Evolutionary conservation across 2,113 vertebrate species (phyloP), one percentile per base, ranked within the genome.

Genomic region (Tinamus guttatus): DNA sequence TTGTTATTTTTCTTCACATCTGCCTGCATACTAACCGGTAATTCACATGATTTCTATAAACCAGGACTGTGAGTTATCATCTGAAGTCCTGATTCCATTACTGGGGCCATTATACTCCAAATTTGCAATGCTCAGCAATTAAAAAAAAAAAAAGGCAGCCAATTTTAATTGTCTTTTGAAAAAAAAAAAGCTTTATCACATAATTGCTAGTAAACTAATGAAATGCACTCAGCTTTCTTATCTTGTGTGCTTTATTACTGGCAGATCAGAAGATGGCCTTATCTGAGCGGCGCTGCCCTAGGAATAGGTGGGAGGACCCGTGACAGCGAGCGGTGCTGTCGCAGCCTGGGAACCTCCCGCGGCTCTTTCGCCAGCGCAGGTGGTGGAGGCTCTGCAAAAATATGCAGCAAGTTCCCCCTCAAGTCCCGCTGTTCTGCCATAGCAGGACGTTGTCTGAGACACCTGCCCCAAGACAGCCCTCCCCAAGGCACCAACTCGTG

Each of bases 211-310:
- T 17, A 75, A 91, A 65, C 1, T 7, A 34, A 3, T 3, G 25
- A 81, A 92, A 90, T 7, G 7, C 2, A 20, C 4, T 4, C 28
- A 70, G 27, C 41, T 77, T 87, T 74, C 36, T 19, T 34, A 17
- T 38, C 45, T 32, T 30, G 4, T 0, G 0, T 9, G 22, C 2
- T 20, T 76, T 27, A 27, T 51, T 69, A 30, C 3, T 36, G 8
- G 21, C 3, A 60, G 4, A 51, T 36, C 16, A 32, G 28, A 56
- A 18, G 28, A 58, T 9, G 13, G 16, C 14, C 54, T 11, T 40
- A 45, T n/a, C 58, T 38, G 88, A 73, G 10, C 20, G 24, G 0
- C 11, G n/a, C 47, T 75, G 24, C 34, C 56, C 36, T 6, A 12
- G 40, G 27, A 83, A 67, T 22, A 1, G 1, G 52, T 0, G 4